These are phyloP conservation scores for Exaiptasia diaphana DNA, from an alignment of 64 coral and sea anemone species.

Conservation along the genomic window DNA sequence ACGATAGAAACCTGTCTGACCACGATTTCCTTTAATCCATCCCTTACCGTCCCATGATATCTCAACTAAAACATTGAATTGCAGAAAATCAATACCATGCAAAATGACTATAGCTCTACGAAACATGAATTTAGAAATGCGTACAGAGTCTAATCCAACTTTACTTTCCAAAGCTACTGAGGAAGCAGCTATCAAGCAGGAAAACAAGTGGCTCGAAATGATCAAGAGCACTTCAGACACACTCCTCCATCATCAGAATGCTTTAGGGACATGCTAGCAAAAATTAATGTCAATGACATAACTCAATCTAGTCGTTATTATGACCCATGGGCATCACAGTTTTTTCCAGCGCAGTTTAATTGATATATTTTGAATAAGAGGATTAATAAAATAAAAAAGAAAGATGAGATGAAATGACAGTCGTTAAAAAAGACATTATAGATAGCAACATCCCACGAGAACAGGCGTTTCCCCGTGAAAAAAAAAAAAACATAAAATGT, in stretches of 20 bases:
- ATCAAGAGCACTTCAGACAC: background rate
- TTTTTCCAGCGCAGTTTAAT: no score
- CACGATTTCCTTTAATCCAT: constrained; percentile 88
- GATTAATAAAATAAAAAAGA: no score
- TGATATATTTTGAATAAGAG: no score
- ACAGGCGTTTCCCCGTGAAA: no score
- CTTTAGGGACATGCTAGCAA: background rate
- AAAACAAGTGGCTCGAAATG: background rate
- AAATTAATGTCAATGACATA: no score
- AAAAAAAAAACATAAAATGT: no score
- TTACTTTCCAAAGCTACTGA: background rate
- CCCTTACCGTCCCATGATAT: constrained; percentile 74
- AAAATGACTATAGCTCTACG: background rate
- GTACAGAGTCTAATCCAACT: background rate
- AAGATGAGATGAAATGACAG: no score
- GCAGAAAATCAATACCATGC: background rate
- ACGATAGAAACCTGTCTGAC: constrained; percentile 81
- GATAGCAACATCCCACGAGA: no score
- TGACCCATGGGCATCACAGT: no score
- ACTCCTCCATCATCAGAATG: background rate
- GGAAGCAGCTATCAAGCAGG: background rate
- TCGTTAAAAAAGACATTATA: no score
- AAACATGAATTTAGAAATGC: background rate
- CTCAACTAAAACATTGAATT: constrained; percentile 20
- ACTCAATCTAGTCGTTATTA: no score